Percentiles rank a stretch among this genome's conserved stretches.
Evolutionary conservation across 2,797 vertebrate species (phyloP).

Genomic region (Tragopan temminckii): DNA sequence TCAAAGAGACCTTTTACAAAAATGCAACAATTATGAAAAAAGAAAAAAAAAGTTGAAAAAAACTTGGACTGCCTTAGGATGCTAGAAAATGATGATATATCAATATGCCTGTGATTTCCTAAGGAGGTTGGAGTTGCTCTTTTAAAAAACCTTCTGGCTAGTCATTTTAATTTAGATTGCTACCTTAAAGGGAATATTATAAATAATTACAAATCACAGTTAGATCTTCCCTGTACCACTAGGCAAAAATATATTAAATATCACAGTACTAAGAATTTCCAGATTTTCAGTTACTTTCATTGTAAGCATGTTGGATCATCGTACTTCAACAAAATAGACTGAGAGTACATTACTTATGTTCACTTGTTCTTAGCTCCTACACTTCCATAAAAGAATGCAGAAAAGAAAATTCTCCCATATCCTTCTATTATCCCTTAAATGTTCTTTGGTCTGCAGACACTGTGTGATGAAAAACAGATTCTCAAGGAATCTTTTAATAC

Average conservation of each 20-base stretch:
- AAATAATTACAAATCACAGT: conserved; percentile 70
- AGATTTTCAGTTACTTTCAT: conserved; percentile 17
- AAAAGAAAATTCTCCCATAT: not conserved
- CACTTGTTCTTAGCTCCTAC: not conserved
- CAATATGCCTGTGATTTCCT: conserved; percentile 54
- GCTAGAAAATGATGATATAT: conserved; percentile 35
- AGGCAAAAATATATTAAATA: conserved; percentile 40
- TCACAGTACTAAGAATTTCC: conserved; percentile 11
- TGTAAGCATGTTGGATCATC: not conserved
- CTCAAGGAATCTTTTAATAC: not conserved
- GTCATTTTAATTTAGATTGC: conserved; percentile 68
- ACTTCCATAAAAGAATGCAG: not conserved
- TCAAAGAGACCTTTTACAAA: not conserved
- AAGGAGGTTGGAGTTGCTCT: conserved; percentile 13
- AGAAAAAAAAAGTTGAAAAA: not conserved
- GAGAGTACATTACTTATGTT: not conserved
- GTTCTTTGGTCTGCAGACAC: not conserved
- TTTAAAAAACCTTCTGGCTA: conserved; percentile 62
- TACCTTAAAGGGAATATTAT: conserved; percentile 68
- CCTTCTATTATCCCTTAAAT: not conserved
- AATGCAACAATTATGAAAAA: not conserved
- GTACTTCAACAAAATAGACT: not conserved
- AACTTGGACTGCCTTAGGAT: conserved; percentile 3
- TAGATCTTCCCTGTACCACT: conserved; percentile 45
- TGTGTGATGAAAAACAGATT: not conserved